phyloP scores from a whole-genome alignment of 2,888 invertebrate species.

The Amiota communis region DNA sequence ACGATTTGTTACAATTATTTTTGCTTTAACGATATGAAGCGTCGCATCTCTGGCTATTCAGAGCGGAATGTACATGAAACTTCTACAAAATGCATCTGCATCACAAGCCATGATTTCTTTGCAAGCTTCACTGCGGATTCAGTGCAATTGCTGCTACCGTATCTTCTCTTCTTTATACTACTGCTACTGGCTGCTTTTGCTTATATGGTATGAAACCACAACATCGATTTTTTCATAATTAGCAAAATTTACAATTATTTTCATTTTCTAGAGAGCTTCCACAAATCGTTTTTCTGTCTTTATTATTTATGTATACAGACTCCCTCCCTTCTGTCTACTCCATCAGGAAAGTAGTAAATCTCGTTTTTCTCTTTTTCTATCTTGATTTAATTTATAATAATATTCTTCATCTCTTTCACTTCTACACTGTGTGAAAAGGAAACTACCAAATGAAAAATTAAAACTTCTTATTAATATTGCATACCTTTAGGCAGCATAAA shows the following conservation, averaged over 20 bases:
- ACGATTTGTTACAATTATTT: constrained; percentile 36
- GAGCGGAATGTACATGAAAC: constrained; percentile 65
- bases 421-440: constrained; percentile 50
- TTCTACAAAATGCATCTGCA: constrained; percentile 30
- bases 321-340: constrained; percentile 61
- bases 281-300: background rate
- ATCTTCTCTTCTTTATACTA: background rate
- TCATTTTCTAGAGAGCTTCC: constrained; percentile 37
- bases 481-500: constrained; percentile 47
- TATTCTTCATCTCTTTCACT: constrained; percentile 43
- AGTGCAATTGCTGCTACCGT: constrained; percentile 52
- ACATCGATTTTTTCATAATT: constrained; percentile 56
- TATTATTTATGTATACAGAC: constrained; percentile 50
- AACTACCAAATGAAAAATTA: constrained; percentile 41
- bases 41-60: constrained; percentile 57
- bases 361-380: background rate
- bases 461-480: constrained; percentile 12
- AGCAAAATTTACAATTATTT: constrained; percentile 61
- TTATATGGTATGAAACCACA: constrained; percentile 28
- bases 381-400: constrained; percentile 50
- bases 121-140: constrained; percentile 70
- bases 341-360: background rate
- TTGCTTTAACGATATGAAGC: constrained; percentile 32
- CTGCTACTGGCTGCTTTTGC: constrained; percentile 38
- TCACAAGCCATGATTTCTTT: constrained; percentile 39